Evolutionary conservation across 2,797 vertebrate genomes (phyloP).

Genomic region (Sebastes hubbsi): DNA sequence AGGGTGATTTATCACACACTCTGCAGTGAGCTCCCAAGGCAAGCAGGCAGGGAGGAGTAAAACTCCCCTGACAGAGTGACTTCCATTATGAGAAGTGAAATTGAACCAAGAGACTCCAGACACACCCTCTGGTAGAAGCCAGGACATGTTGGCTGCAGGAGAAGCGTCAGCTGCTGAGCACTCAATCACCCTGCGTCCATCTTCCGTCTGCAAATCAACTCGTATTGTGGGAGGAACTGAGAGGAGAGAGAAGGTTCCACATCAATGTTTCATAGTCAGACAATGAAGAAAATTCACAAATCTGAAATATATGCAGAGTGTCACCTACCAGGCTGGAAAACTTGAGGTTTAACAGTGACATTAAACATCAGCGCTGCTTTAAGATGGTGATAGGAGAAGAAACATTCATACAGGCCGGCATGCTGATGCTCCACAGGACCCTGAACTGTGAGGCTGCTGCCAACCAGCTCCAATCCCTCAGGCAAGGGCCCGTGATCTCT

Average conservation of each 20-base stretch:
- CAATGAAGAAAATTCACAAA: neutral
- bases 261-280: conserved; percentile 29
- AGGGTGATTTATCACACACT: conserved; percentile 79
- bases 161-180: conserved; percentile 74
- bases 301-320: neutral
- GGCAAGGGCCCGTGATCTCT: conserved; percentile 69
- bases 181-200: conserved; percentile 65
- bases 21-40: conserved; percentile 60
- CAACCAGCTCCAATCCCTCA: conserved; percentile 52
- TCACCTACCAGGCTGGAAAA: conserved; percentile 52
- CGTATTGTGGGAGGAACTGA: conserved; percentile 70
- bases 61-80: conserved; percentile 71
- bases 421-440: conserved; percentile 55
- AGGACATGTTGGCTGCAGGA: conserved; percentile 79
- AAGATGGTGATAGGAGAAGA: conserved; percentile 67
- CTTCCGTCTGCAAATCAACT: conserved; percentile 54
- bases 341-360: conserved; percentile 61
- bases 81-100: conserved; percentile 73
- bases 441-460: conserved; percentile 53
- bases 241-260: conserved; percentile 6
- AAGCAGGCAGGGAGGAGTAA: conserved; percentile 74
- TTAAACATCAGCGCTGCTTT: conserved; percentile 56
- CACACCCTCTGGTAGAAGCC: conserved; percentile 74
- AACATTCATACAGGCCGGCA: conserved; percentile 75
- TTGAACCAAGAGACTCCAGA: conserved; percentile 63